Evolutionary conservation across 2,113 vertebrate species (phyloP).

Genomic region (Grus americana): DNA sequence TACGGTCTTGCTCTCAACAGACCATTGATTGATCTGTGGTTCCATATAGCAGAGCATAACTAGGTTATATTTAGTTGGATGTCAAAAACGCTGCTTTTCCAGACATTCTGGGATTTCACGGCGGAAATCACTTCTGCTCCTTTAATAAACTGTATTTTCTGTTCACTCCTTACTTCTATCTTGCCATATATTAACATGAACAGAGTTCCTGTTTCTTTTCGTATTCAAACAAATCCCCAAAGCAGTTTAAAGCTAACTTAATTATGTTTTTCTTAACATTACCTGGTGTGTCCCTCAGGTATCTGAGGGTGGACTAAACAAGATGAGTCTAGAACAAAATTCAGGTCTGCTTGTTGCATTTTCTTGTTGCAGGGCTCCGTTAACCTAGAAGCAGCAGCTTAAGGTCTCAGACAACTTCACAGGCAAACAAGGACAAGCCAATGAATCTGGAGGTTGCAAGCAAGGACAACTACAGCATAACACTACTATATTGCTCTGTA

Average conservation of each 20-base stretch:
- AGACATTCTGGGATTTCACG: neutral
- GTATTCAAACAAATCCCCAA: neutral
- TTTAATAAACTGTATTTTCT: conserved; percentile 1
- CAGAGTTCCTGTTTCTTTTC: neutral
- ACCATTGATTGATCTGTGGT: conserved; percentile 43
- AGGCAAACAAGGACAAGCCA: neutral
- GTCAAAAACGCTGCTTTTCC: neutral
- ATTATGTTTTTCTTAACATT: neutral
- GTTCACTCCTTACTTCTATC: neutral
- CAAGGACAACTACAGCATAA: neutral
- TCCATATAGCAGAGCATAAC: neutral
- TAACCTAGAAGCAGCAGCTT: neutral
- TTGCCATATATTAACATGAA: neutral
- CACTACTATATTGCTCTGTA: neutral
- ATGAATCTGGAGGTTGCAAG: neutral
- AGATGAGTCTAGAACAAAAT: neutral
- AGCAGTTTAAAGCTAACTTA: neutral
- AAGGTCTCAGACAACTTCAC: neutral
- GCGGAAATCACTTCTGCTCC: neutral
- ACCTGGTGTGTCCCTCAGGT: too few relatives aligned
- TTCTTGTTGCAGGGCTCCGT: neutral
- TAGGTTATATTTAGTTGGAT: conserved; percentile 40
- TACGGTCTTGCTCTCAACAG: neutral
- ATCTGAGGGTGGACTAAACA: neutral
- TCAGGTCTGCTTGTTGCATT: neutral